Evolutionary conservation across 2,113 vertebrate species (phyloP), one percentile per base, ranked within the genome.

Genomic region (Sphaerodactylus townsendi): DNA sequence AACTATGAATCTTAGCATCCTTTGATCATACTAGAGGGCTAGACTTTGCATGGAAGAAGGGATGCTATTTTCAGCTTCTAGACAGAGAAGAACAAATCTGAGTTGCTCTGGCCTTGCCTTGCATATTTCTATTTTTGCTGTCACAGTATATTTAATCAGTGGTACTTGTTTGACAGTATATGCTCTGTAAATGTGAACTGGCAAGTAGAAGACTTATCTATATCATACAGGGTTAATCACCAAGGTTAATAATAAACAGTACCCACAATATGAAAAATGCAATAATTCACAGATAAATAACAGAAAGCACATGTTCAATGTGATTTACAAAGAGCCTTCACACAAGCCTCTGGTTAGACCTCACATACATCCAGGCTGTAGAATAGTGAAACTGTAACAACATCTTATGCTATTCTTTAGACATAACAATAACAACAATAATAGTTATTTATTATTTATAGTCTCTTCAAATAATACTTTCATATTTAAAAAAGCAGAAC

Each of bases 211-310:
- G 91, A 94, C 86, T 89, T 88, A 93, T 91, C 94, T 92, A 87
- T 90, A 91, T 95, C 93, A 91, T 89, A 93, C 90, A 94, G 91
- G 94, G 93, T 95, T 96, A 96, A 96, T 95, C 90, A 94, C 92
- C 95, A 94, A 95, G 92, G 80, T 82, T 95, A 93, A 94, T 95
- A 95, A 96, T 96, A 96, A 96, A 95, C 95, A 96, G 95, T 96
- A 90, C 92, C 91, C 95, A 95, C 84, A 89, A 92, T 95, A 94
- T 93, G 93, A 95, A 94, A 95, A 94, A 94, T 89, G 86, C 88
- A 93, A 77, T 89, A 92, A 93, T 93, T 90, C 82, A 89, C 35
- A 50, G 85, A 69, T 85, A 79, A 84, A 90, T 94, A 94, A 94
- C 92, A 93, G 93, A 93, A 82, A 95, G 81, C 85, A 90, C 90